Evolutionary conservation across 1,140 invertebrate species (phyloP), one percentile per base, ranked within the genome.

Genomic region (Pseudomyrmex sp.): DNA sequence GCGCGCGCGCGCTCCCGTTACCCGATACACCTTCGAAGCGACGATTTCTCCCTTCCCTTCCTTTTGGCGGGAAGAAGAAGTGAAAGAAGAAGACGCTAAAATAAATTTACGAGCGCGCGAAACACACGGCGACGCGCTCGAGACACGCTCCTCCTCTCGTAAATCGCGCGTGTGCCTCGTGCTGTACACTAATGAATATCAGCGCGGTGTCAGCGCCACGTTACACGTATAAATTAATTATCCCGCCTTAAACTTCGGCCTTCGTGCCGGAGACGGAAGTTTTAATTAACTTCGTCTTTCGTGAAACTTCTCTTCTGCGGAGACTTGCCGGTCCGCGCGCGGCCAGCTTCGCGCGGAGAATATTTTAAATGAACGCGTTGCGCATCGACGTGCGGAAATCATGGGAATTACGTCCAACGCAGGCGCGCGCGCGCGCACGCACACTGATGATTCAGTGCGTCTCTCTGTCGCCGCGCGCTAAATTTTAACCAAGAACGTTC

Each of bases 181-280:
- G 48, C 52, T 13, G 58, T 66, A 44, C 52, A 44, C 54, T 69
- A 79, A 70, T 79, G 65, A 79, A 79, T 79, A 70, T 70, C 76
- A 59, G 54, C 20, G 76, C 20, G 26, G 48, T 50, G 46, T 72
- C 66, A 61, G 2, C 54, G 54, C 15, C 68, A 72, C 54, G 66
- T 80, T 48, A 72, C 66, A 72, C 76, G 58, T 80, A 80, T 80
- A 80, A 80, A 80, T 80, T 80, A 80, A 80, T 80, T 80, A 70
- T 70, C 54, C 15, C 35, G 8, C 44, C 15, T 69, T 35, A 59
- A 69, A 59, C 9, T 59, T 70, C 2, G 35, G 68, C 10, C 15
- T 48, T 15, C 12, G 76, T 50, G 20, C 76, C 44, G 10, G 15
- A 20, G 7, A 70, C 44, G 65, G 56, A 80, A 80, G 76, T 80